Percentiles rank a stretch among this genome's conserved stretches.
Conservation (phyloP, 64 coral and sea anemone species). For the Pocillopora damicornis region DNA sequence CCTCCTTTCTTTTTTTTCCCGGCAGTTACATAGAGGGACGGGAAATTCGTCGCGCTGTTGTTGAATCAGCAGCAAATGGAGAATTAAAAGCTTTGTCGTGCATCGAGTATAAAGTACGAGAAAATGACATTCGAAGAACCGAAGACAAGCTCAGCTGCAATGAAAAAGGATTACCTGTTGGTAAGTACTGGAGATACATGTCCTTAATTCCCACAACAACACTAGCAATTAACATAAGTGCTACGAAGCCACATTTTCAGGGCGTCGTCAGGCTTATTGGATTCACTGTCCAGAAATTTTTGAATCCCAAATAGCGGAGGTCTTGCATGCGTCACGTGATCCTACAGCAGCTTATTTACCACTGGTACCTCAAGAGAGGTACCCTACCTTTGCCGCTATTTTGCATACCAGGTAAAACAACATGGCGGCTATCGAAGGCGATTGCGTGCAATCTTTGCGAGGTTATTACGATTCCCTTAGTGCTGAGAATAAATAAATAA, state of each 20-base stretch:
- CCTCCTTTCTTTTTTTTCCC: not conserved
- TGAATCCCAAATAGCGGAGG: too few relatives aligned
- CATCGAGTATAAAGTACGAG: slow-evolving; percentile 12
- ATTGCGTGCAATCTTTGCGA: too few relatives aligned
- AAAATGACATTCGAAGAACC: slow-evolving; percentile 12
- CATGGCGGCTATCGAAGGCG: too few relatives aligned
- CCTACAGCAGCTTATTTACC: too few relatives aligned
- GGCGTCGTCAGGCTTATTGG: too few relatives aligned
- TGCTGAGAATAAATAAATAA: too few relatives aligned
- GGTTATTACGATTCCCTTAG: too few relatives aligned
- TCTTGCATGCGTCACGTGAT: too few relatives aligned
- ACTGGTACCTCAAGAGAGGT: too few relatives aligned
- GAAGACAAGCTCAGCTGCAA: not conserved
- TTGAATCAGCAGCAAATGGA: not conserved
- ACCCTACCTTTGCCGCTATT: too few relatives aligned
- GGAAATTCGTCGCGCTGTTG: slow-evolving; percentile 20
- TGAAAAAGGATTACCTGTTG: slow-evolving; percentile 24
- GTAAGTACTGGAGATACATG: not conserved
- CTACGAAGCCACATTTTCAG: not conserved
- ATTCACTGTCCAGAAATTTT: too few relatives aligned
- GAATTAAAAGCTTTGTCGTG: slow-evolving; percentile 2
- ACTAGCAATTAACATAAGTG: not conserved
- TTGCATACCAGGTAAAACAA: too few relatives aligned
- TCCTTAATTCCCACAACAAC: not conserved
- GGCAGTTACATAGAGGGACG: slow-evolving; percentile 29